Percentiles rank a stretch among this genome's conserved stretches.
Conservation (phyloP, 1,140 invertebrate genomes). For the Pentalonia nigronervosa region DNA sequence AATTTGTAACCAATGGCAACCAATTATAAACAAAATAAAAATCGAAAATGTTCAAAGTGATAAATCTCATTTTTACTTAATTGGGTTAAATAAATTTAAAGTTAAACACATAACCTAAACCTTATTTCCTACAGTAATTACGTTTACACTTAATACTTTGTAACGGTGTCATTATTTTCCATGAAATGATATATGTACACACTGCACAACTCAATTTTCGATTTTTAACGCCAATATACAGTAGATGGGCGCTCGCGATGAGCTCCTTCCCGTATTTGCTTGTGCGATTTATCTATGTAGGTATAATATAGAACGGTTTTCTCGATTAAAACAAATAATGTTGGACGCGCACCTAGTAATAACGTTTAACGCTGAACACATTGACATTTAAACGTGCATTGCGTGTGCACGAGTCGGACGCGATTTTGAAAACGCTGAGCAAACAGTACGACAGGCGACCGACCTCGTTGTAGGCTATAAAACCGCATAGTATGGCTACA, state of each 20-base stretch:
- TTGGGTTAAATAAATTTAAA: no score
- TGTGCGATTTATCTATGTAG: neutral
- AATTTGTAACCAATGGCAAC: no score
- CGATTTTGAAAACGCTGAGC: neutral
- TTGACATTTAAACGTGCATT: neutral
- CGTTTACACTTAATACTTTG: no score
- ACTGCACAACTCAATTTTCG: neutral
- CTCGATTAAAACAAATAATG: neutral
- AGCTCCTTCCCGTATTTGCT: neutral
- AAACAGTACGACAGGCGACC: neutral
- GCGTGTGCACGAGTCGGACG: neutral
- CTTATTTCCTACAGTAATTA: no score
- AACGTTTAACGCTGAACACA: neutral
- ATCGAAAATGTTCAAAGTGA: no score
- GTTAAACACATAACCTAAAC: no score
- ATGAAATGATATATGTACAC: neutral
- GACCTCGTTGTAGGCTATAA: neutral
- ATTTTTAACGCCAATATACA: neutral
- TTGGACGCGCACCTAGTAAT: no score
- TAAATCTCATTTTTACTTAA: no score
- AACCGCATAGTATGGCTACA: neutral
- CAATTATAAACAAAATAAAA: no score
- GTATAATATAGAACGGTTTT: neutral
- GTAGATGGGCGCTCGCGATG: neutral
- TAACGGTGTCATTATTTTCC: neutral